These are phyloP conservation scores for Epinotia brunnichana DNA, from an alignment of 2,888 invertebrate species.

Conservation along the genomic window DNA sequence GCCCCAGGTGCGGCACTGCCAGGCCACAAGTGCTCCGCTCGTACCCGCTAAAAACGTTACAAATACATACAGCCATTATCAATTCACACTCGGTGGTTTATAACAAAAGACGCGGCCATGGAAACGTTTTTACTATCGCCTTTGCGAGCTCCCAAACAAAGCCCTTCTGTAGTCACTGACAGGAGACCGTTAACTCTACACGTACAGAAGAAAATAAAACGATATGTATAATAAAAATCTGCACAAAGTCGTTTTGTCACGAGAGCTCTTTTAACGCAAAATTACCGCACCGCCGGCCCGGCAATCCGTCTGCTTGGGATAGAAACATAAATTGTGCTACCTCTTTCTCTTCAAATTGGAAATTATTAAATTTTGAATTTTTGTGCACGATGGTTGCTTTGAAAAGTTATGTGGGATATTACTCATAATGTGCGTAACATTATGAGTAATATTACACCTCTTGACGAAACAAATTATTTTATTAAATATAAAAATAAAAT, in stretches of 20 bases:
- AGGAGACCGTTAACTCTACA: constrained; percentile 41
- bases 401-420: constrained; percentile 4
- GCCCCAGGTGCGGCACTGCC: constrained; percentile 19
- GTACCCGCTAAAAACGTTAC: constrained; percentile 54
- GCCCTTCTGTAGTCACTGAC: constrained; percentile 52
- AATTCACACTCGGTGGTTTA: constrained; percentile 73
- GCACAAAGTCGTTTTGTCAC: constrained; percentile 30
- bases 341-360: constrained; percentile 31
- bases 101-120: constrained; percentile 70
- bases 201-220: constrained; percentile 36
- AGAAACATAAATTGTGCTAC: constrained; percentile 19
- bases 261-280: constrained; percentile 20
- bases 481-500: too few species aligned
- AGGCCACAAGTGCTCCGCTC: constrained; percentile 11
- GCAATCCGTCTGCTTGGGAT: constrained; percentile 27
- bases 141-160: constrained; percentile 60
- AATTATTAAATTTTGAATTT: constrained; percentile 15
- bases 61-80: constrained; percentile 71
- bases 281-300: constrained; percentile 16
- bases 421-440: not conserved
- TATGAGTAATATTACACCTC: not conserved
- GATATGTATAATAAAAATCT: constrained; percentile 40
- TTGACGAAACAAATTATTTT: too few species aligned
- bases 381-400: not conserved
- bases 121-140: constrained; percentile 63